Evolutionary conservation across 2,113 vertebrate genomes (phyloP).

Genomic region (Telmatochromis sp.): DNA sequence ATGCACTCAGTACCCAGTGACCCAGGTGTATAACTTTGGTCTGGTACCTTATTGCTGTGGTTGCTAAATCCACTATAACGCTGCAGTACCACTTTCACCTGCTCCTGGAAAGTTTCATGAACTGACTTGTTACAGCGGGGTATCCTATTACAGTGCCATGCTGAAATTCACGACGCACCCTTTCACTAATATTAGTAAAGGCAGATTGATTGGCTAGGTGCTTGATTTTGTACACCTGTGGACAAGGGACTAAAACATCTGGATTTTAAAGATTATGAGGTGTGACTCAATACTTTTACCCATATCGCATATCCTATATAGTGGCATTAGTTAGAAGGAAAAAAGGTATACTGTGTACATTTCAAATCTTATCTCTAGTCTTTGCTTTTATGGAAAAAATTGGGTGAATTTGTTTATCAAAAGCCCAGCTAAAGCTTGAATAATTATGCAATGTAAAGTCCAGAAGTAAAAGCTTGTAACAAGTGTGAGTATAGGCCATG

Average conservation of each 20-base stretch:
- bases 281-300: neutral
- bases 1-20: neutral
- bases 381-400: neutral
- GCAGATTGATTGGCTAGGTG: neutral
- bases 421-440: neutral
- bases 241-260: neutral
- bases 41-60: neutral
- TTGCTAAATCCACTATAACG: neutral
- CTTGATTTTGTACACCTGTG: neutral
- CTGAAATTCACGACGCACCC: neutral
- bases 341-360: neutral
- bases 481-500: neutral
- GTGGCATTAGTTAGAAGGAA: neutral
- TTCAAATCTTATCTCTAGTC: rapidly evolving
- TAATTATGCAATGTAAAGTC: neutral
- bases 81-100: neutral
- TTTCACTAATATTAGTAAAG: neutral
- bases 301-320: neutral
- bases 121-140: neutral
- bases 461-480: neutral
- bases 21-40: neutral
- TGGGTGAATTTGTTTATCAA: neutral
- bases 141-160: neutral
- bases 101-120: neutral
- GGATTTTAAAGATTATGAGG: neutral